These are phyloP conservation scores for Spea hammondii DNA, from an alignment of 2,797 vertebrate species.

Conservation along the genomic window DNA sequence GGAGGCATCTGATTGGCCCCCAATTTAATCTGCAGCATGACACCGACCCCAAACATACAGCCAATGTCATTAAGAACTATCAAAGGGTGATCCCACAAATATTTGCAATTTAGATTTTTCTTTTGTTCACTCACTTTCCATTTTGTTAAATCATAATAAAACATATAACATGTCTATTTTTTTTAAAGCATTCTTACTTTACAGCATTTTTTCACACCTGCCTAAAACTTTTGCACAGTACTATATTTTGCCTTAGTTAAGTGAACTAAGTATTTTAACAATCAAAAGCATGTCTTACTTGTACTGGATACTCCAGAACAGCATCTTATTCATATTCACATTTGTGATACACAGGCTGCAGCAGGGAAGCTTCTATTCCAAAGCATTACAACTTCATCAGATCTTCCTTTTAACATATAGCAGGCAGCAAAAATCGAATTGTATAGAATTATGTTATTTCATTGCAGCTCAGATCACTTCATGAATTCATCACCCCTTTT, in stretches of 20 bases:
- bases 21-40: too few species aligned
- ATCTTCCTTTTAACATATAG: slow-evolving; percentile 15
- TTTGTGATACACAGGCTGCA: slow-evolving; percentile 13
- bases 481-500: slow-evolving; percentile 1
- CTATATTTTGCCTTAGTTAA: neutral
- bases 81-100: too few species aligned
- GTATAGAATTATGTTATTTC: slow-evolving; percentile 14
- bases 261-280: slow-evolving; percentile 22
- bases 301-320: slow-evolving; percentile 10
- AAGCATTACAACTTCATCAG: slow-evolving; percentile 27
- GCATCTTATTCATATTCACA: slow-evolving; percentile 34
- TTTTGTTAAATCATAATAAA: too few species aligned
- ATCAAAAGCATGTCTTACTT: slow-evolving; percentile 29
- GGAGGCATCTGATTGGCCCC: too few species aligned
- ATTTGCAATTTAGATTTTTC: too few species aligned
- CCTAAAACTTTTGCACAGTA: too few species aligned
- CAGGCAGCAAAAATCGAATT: slow-evolving; percentile 11
- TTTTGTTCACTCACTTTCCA: too few species aligned
- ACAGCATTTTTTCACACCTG: too few species aligned
- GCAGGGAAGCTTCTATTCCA: slow-evolving; percentile 24
- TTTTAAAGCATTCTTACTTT: too few species aligned
- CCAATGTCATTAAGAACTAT: too few species aligned
- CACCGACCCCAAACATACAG: too few species aligned
- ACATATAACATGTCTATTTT: too few species aligned
- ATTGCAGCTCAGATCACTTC: neutral